Evolutionary conservation across 2,797 vertebrate species (phyloP).

Genomic region (Gouania willdenowi): DNA sequence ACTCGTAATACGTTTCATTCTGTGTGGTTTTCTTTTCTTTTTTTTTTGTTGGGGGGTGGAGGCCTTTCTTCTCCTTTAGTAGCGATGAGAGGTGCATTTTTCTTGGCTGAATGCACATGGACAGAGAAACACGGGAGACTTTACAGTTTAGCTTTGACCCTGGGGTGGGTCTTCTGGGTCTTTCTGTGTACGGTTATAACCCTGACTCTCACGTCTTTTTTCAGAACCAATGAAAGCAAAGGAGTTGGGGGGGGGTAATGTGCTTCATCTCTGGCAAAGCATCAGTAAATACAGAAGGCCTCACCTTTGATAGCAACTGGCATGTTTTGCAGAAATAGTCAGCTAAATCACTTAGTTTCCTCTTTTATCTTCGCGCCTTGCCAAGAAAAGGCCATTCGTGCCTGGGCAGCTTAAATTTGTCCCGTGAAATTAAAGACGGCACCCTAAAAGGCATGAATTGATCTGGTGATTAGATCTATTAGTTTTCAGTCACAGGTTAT

Average conservation of each 20-base stretch:
- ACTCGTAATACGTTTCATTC: slow-evolving; percentile 50
- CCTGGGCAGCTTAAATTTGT: slow-evolving; percentile 44
- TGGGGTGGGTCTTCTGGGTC: slow-evolving; percentile 24
- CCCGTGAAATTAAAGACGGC: slow-evolving; percentile 11
- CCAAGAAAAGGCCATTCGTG: slow-evolving; percentile 18
- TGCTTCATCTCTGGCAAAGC: slow-evolving; percentile 76
- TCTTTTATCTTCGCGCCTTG: slow-evolving; percentile 34
- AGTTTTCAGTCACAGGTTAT: too few relatives aligned
- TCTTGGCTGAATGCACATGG: slow-evolving; percentile 41
- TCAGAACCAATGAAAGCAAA: slow-evolving; percentile 71
- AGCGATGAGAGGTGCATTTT: slow-evolving; percentile 59
- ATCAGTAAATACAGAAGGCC: slow-evolving; percentile 77
- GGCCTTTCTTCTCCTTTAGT: slow-evolving; percentile 42
- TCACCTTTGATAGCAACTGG: slow-evolving; percentile 81
- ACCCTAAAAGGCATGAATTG: neutral
- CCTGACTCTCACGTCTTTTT: slow-evolving; percentile 49
- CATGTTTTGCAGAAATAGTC: slow-evolving; percentile 78
- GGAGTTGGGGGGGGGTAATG: slow-evolving; percentile 85
- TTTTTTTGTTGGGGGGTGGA: too few relatives aligned
- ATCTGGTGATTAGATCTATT: neutral
- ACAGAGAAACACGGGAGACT: slow-evolving; percentile 35
- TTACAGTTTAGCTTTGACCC: slow-evolving; percentile 43
- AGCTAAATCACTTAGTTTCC: slow-evolving; percentile 73
- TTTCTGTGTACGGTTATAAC: slow-evolving; percentile 3
- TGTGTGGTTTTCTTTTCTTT: slow-evolving; percentile 46